Evolutionary conservation across 2,888 invertebrate species (phyloP).

Genomic region (Cosmia trapezina): DNA sequence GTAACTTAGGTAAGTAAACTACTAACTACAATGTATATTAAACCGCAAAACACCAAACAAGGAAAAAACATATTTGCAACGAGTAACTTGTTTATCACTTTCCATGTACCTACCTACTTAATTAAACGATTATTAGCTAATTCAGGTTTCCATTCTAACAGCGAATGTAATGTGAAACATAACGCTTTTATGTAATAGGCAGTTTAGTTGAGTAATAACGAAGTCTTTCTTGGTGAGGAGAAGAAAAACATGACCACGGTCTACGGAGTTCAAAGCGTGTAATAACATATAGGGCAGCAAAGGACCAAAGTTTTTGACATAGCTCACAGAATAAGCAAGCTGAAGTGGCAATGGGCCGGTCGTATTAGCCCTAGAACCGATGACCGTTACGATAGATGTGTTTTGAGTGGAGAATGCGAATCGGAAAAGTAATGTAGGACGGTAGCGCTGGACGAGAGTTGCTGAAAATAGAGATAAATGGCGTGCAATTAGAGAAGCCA

Average conservation of each 20-base stretch:
- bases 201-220: neutral
- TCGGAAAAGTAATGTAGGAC: too few relatives aligned
- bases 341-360: too few relatives aligned
- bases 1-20: slow-evolving; percentile 9
- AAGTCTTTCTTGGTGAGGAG: neutral
- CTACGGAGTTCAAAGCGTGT: too few relatives aligned
- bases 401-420: too few relatives aligned
- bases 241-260: neutral
- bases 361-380: too few relatives aligned
- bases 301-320: too few relatives aligned
- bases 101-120: slow-evolving; percentile 19
- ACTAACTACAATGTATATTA: slow-evolving; percentile 11
- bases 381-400: too few relatives aligned
- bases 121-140: slow-evolving; percentile 20
- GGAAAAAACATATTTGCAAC: slow-evolving; percentile 54
- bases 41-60: slow-evolving; percentile 50
- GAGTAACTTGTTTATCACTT: slow-evolving; percentile 41
- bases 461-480: too few relatives aligned
- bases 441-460: too few relatives aligned
- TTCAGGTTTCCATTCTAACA: slow-evolving; percentile 8
- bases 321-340: too few relatives aligned
- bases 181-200: slow-evolving; percentile 9
- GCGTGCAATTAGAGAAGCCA: too few relatives aligned
- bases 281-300: too few relatives aligned
- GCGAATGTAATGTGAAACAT: slow-evolving; percentile 5